A percentile compares a stretch with the other conserved stretches of the same genome.
These are phyloP conservation scores for Trichosurus vulpecula DNA, from an alignment of 2,797 vertebrate genomes.

Conservation along the genomic window DNA sequence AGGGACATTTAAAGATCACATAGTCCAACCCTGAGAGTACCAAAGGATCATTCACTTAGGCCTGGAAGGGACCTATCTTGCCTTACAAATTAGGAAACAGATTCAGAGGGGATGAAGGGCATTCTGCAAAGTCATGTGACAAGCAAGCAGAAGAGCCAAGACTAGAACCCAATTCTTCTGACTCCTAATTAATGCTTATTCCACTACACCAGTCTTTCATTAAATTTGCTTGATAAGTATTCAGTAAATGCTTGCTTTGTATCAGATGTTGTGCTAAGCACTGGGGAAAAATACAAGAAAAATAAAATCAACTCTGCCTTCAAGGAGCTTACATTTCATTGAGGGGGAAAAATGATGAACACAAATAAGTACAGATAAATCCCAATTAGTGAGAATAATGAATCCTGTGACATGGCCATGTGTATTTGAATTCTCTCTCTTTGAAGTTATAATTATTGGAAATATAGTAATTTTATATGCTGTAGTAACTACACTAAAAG, in stretches of 20 bases:
- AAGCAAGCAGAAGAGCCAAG: neutral
- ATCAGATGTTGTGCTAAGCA: neutral
- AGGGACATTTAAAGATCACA: neutral
- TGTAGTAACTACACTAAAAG: too few relatives aligned
- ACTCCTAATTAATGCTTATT: neutral
- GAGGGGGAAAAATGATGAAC: neutral
- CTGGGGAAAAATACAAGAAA: neutral
- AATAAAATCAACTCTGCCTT: neutral
- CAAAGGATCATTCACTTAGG: neutral
- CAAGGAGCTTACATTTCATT: neutral
- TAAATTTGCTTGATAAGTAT: neutral
- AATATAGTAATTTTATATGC: neutral
- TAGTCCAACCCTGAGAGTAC: neutral
- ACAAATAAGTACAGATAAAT: neutral
- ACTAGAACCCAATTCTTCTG: neutral
- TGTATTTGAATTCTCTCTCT: neutral
- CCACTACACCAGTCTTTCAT: neutral
- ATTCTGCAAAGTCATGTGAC: neutral
- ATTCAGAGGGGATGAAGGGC: neutral
- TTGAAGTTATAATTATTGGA: neutral
- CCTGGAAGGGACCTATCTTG: neutral
- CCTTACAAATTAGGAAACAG: neutral
- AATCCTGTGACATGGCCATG: neutral
- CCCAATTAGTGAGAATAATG: neutral
- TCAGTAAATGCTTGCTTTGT: neutral